phyloP scores from a whole-genome alignment of 2,888 invertebrate species.

The Chymomyza caudatula region DNA sequence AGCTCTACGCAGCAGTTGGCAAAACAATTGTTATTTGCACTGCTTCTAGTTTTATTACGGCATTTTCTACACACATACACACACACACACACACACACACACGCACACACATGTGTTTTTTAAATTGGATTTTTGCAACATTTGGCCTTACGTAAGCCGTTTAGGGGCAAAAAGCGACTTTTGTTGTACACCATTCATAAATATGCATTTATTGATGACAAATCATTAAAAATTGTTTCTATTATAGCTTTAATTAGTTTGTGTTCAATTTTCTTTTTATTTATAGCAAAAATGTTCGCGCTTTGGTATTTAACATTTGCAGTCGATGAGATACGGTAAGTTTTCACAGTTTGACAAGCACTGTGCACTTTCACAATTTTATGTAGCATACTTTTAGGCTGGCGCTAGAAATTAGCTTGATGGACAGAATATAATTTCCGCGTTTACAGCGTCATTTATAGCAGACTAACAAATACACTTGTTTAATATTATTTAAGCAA shows the following conservation, averaged over 20 bases:
- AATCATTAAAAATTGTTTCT: neutral
- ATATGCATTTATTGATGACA: neutral
- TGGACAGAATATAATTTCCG: too few relatives aligned
- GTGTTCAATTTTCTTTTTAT: slow-evolving; percentile 26
- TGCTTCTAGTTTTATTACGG: slow-evolving; percentile 6
- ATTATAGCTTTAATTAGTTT: neutral
- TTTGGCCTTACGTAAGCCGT: neutral
- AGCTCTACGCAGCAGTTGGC: slow-evolving; percentile 13
- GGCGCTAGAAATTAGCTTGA: neutral
- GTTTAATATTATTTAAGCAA: too few relatives aligned
- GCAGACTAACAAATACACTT: too few relatives aligned
- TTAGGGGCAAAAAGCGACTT: neutral
- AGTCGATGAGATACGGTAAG: slow-evolving; percentile 77
- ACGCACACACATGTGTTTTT: too few relatives aligned
- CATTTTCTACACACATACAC: neutral
- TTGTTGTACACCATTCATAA: neutral
- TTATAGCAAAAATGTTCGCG: slow-evolving; percentile 76
- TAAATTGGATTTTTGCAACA: neutral
- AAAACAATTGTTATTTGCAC: slow-evolving; percentile 13
- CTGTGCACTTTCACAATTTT: slow-evolving; percentile 9
- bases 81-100: neutral
- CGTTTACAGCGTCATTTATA: too few relatives aligned
- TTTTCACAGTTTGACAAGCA: slow-evolving; percentile 29
- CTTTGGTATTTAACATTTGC: slow-evolving; percentile 77
- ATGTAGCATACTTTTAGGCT: slow-evolving; percentile 38